These are phyloP conservation scores for Icerya purchasi DNA, from an alignment of 2,888 invertebrate species.

Conservation along the genomic window DNA sequence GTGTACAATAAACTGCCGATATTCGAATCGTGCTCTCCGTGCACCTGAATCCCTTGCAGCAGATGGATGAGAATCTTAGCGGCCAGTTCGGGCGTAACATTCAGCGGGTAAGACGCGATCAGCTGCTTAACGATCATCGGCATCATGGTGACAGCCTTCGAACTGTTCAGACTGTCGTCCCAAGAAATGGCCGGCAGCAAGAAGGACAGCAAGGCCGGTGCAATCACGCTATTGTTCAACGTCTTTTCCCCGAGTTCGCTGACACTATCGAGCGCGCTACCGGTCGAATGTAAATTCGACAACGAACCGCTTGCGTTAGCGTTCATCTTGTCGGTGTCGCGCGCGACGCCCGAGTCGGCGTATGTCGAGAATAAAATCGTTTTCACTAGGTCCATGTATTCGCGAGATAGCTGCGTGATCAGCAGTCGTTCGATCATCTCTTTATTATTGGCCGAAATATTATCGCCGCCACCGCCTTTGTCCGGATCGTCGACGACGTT, in stretches of 20 bases:
- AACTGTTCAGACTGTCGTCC: conserved; percentile 64
- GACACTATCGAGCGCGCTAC: conserved; percentile 40
- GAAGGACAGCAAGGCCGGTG: conserved; percentile 26
- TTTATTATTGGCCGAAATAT: conserved; percentile 19
- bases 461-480: too few species aligned
- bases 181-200: conserved; percentile 28
- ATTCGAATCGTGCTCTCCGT: conserved; percentile 78
- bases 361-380: conserved; percentile 49
- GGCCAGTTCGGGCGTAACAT: conserved; percentile 43
- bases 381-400: conserved; percentile 65
- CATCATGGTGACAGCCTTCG: conserved; percentile 54
- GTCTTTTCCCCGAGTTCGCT: conserved; percentile 60
- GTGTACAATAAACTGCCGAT: conserved; percentile 36
- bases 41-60: conserved; percentile 55
- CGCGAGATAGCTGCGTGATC: conserved; percentile 62
- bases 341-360: conserved; percentile 13
- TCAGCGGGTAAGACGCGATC: conserved; percentile 37
- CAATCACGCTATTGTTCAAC: conserved; percentile 40
- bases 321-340: conserved; percentile 5
- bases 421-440: conserved; percentile 71
- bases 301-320: conserved; percentile 3
- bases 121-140: conserved; percentile 47
- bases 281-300: conserved; percentile 20
- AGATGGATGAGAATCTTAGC: conserved; percentile 45
- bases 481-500: conserved; percentile 54